These are phyloP conservation scores for Hylaeus anthracinus DNA, from an alignment of 1,140 invertebrate genomes.

Conservation along the genomic window DNA sequence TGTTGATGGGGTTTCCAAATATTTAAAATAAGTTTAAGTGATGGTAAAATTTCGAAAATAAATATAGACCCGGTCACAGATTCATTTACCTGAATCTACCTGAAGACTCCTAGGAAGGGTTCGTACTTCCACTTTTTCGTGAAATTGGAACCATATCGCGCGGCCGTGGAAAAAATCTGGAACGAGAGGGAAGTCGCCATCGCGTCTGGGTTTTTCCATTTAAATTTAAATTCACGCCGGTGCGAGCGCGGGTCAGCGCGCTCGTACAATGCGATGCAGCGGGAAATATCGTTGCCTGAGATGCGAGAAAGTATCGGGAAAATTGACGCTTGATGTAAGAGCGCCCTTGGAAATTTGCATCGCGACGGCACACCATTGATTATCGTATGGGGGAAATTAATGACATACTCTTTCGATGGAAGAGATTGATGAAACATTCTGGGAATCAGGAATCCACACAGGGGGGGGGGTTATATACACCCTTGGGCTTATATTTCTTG, in stretches of 20 bases:
- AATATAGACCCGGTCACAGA: too few relatives aligned
- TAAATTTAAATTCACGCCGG: constrained; percentile 44
- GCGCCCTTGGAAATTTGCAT: neutral
- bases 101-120: neutral
- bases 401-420: too few relatives aligned
- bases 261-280: constrained; percentile 18
- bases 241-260: constrained; percentile 29
- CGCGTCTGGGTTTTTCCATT: constrained; percentile 40
- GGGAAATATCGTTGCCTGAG: constrained; percentile 28
- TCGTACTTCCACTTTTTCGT: constrained; percentile 13
- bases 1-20: too few relatives aligned
- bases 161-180: constrained; percentile 11
- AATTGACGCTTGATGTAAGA: constrained; percentile 24
- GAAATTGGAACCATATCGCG: constrained; percentile 28
- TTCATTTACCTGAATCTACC: neutral
- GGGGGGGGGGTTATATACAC: too few relatives aligned
- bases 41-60: too few relatives aligned
- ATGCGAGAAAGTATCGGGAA: constrained; percentile 21
- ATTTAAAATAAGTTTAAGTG: too few relatives aligned
- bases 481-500: too few relatives aligned
- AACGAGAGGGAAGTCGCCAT: neutral
- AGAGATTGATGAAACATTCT: too few relatives aligned
- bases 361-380: neutral
- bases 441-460: too few relatives aligned
- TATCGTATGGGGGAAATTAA: neutral